These are phyloP conservation scores for Anagrus nilaparvatae DNA, from an alignment of 1,140 invertebrate genomes.

Conservation along the genomic window DNA sequence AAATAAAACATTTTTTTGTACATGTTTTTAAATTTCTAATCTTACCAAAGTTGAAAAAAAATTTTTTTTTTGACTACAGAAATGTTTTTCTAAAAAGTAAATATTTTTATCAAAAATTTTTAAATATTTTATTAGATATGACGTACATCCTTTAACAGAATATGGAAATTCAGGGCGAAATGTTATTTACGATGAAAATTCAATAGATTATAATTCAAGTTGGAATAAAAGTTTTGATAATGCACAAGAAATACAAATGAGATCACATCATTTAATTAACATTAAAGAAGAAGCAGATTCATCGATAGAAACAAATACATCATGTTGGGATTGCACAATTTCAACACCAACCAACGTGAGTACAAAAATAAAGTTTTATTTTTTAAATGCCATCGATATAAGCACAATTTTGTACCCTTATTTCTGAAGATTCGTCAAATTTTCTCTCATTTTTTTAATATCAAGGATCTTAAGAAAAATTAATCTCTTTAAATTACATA, in stretches of 20 bases:
- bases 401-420: no score
- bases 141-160: conserved; percentile 19
- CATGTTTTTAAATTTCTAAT: neutral
- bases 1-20: neutral
- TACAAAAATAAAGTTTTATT: conserved; percentile 2
- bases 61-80: neutral
- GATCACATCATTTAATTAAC: no score
- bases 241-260: no score
- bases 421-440: no score
- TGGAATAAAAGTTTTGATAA: no score
- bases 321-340: conserved; percentile 32
- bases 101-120: conserved; percentile 1
- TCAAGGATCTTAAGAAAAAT: no score
- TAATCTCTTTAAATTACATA: neutral
- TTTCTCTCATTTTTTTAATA: no score
- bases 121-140: neutral
- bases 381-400: neutral
- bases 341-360: conserved; percentile 29
- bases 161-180: conserved; percentile 25
- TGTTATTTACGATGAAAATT: conserved; percentile 34
- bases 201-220: conserved; percentile 32
- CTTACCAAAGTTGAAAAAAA: neutral
- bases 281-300: no score
- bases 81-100: neutral
- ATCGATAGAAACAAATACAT: no score